A percentile compares a stretch with the other conserved stretches of the same genome.
These are phyloP conservation scores for Rhamnusium bicolor DNA, from an alignment of 2,888 invertebrate genomes.

Conservation along the genomic window DNA sequence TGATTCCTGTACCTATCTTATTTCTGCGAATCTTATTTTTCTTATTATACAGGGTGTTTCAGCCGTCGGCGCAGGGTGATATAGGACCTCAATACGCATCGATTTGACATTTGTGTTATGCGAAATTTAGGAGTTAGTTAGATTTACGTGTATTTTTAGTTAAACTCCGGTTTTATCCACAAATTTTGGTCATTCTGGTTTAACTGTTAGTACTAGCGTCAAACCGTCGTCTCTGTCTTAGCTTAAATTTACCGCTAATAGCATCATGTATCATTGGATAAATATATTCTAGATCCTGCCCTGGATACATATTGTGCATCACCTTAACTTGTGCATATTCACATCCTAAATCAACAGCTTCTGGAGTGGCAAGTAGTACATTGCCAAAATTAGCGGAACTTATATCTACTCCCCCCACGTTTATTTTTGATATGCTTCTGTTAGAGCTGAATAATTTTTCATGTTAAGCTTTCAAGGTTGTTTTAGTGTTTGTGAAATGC, in stretches of 20 bases:
- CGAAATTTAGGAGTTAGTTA: too few relatives aligned
- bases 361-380: conserved; percentile 84
- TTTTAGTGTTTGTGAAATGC: conserved; percentile 81
- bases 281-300: conserved; percentile 76
- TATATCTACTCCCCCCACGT: conserved; percentile 75
- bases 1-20: too few relatives aligned
- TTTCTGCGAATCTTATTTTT: too few relatives aligned
- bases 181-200: too few relatives aligned
- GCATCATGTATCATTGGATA: conserved; percentile 74
- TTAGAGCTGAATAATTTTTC: conserved; percentile 91
- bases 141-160: too few relatives aligned
- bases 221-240: conserved; percentile 76
- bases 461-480: conserved; percentile 93
- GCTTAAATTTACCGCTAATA: conserved; percentile 73
- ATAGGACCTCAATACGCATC: too few relatives aligned
- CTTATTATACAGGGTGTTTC: too few relatives aligned
- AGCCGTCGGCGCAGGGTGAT: too few relatives aligned
- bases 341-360: conserved; percentile 82
- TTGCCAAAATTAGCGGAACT: conserved; percentile 75
- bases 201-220: too few relatives aligned
- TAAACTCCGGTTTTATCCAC: too few relatives aligned
- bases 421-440: conserved; percentile 86
- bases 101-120: too few relatives aligned
- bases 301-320: conserved; percentile 73
- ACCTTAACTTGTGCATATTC: conserved; percentile 83